Evolutionary conservation across 2,113 vertebrate genomes (phyloP), one percentile per base, ranked within the genome.

Genomic region (Zosterops pallidus): DNA sequence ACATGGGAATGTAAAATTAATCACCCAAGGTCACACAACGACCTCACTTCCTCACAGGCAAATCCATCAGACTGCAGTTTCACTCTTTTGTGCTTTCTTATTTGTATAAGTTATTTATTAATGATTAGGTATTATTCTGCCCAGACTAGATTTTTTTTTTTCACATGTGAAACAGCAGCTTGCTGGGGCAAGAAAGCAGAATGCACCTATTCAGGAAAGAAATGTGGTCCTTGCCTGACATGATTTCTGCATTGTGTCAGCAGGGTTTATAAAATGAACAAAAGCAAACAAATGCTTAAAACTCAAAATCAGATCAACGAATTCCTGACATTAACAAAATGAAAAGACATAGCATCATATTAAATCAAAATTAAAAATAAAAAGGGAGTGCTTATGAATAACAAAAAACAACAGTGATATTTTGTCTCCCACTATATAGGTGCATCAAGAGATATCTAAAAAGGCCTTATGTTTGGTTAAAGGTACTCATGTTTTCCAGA

Each of bases 31-130:
- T 92, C 93, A 85, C 37, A 28, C 57, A 85, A 57, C 0, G 0
- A 86, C 90, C 78, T 93, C 41, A 46, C 82, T 80, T 91, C 67
- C 84, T 94, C 74, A 60, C 49, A 68, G 67, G n/a, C 29, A 71
- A 91, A 95, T 95, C 67, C 71, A 57, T 92, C 74, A 89, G 63
- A 75, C 0, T 0, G 77, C n/a, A 50, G 37, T 87, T 95, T 80
- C 71, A n/a, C 33, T 91, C 59, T 67, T 83, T 69, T 49, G 31
- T 77, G 87, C 18, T 60, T 85, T 83, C 59, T 76, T 85, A 67
- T 69, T 94, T 87, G 63, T 87, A n/a, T 49, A 76, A 94, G 82
- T 96, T 94, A 85, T 83, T 88, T 96, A 81, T 92, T 93, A 94
- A 72, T 0, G 2, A 28, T 64, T 82, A 71, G 35, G 57, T 84